phyloP scores from a whole-genome alignment of 1,140 invertebrate species.

The Andricus grossulariae region DNA sequence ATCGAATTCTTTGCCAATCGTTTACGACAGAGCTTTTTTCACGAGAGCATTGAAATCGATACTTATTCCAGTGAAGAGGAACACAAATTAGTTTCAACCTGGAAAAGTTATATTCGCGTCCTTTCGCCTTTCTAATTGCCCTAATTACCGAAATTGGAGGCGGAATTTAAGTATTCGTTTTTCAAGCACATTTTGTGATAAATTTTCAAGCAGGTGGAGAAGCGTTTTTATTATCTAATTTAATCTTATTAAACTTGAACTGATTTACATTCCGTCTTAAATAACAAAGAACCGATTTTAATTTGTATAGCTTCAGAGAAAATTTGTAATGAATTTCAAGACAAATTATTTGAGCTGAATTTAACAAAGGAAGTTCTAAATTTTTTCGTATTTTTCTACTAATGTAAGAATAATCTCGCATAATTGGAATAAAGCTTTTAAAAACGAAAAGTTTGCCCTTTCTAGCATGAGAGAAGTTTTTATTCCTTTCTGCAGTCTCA shows the following conservation, averaged over 20 bases:
- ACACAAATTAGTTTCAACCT: constrained; percentile 4
- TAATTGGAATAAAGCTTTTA: neutral
- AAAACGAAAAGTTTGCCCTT: neutral
- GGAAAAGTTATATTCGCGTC: neutral
- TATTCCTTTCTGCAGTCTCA: neutral
- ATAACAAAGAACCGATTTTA: too few relatives aligned
- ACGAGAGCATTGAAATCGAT: neutral
- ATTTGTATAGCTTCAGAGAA: too few relatives aligned
- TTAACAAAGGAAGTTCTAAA: neutral
- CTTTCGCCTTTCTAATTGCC: neutral
- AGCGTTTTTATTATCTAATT: neutral
- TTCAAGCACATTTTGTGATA: neutral
- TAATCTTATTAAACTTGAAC: neutral
- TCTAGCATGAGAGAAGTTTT: constrained; percentile 5
- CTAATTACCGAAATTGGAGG: neutral
- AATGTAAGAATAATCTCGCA: neutral
- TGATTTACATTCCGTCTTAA: too few relatives aligned
- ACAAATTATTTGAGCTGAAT: too few relatives aligned
- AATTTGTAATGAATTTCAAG: too few relatives aligned
- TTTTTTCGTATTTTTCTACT: neutral
- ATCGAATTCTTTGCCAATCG: neutral
- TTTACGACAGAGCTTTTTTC: constrained; percentile 5
- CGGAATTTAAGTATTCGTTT: neutral
- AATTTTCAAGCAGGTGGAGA: neutral
- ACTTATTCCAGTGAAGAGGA: constrained; percentile 7